Base-by-base conservation (phyloP, 2,888 invertebrate species). In the Acanthosepion lycidas region DNA sequence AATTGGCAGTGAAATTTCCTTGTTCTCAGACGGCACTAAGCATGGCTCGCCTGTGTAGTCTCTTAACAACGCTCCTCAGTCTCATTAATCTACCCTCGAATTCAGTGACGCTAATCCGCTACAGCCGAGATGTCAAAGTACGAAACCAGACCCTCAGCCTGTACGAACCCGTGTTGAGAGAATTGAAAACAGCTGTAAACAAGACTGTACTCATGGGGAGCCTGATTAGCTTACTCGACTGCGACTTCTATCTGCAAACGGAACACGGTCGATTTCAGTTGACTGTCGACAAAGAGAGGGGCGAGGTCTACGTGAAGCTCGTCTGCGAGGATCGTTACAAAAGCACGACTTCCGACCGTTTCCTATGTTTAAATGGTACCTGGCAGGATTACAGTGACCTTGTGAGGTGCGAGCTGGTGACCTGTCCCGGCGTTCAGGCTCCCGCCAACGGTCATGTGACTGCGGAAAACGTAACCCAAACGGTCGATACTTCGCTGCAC, bases 111-210 rank as follows among this genome's bases (percentile, higher is more conserved):
- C n/a, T 78, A 78, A 78, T 18, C n/a, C n/a, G 15, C 12, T n/a
- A 78, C 9, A 78, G 78, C n/a, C 78, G n/a, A n/a, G 78, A 78
- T 12, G 18, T 12, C 12, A n/a, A 18, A 15, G 15, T 33, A 15
- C 78, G 78, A n/a, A 78, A 78, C 78, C 78, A 78, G n/a, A 78
- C 78, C n/a, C 78, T 78, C 78, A 78, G 78, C 78, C 78, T 78
- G 12, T 78, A 78, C 78, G 78, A 78, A 78, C 78, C 78, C 5
- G 78, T 78, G 33, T 9, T 78, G 18, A 9, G 78, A 78, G 78
- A 78, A n/a, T n/a, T 78, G n/a, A 78, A 78, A n/a, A 15, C 78
- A 12, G 12, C 78, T 15, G n/a, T 78, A n/a, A 78, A 78, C 15
- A 78, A 78, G 33, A 78, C n/a, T 15, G n/a, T 15, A 12, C 78